Evolutionary conservation across 1,140 invertebrate genomes (phyloP).

Genomic region (Brachystomella parvula): DNA sequence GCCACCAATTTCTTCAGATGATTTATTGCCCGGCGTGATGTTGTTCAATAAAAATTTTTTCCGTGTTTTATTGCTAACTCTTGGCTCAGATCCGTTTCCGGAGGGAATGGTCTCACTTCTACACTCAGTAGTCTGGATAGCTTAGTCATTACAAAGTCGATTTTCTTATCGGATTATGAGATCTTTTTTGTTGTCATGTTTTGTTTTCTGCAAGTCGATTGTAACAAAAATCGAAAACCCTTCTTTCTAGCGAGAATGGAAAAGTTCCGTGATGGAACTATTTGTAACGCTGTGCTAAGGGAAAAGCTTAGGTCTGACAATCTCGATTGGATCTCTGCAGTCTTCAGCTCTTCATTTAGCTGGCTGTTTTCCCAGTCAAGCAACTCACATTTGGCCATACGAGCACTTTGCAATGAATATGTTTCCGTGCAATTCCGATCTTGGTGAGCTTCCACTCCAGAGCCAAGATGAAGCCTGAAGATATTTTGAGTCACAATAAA

Average conservation of each 20-base stretch:
- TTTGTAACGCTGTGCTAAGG: slow-evolving; percentile 93
- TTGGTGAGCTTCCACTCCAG: slow-evolving; percentile 68
- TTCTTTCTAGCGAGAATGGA: slow-evolving; percentile 81
- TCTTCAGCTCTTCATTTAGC: slow-evolving; percentile 77
- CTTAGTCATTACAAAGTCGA: slow-evolving; percentile 71
- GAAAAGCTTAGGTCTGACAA: slow-evolving; percentile 86
- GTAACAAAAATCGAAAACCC: slow-evolving; percentile 81
- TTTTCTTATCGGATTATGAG: slow-evolving; percentile 80
- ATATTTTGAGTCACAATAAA: slow-evolving; percentile 96
- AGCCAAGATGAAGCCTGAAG: slow-evolving; percentile 90
- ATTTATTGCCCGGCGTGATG: slow-evolving; percentile 40
- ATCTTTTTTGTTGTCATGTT: slow-evolving; percentile 89
- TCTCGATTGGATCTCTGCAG: slow-evolving; percentile 79
- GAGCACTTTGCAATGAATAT: slow-evolving; percentile 95
- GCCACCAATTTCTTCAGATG: slow-evolving; percentile 2
- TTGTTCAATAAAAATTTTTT: slow-evolving; percentile 54
- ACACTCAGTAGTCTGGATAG: slow-evolving; percentile 66
- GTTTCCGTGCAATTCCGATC: slow-evolving; percentile 95
- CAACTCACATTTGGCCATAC: slow-evolving; percentile 74
- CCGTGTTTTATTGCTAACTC: slow-evolving; percentile 24
- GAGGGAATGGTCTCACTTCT: slow-evolving; percentile 61
- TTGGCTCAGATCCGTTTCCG: slow-evolving; percentile 59
- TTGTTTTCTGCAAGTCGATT: slow-evolving; percentile 93
- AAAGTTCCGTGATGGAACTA: slow-evolving; percentile 90
- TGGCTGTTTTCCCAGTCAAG: slow-evolving; percentile 97